phyloP scores from a whole-genome alignment of 30 jellyfish, hydroid and myxozoan species.

The Rhopilema esculentum region DNA sequence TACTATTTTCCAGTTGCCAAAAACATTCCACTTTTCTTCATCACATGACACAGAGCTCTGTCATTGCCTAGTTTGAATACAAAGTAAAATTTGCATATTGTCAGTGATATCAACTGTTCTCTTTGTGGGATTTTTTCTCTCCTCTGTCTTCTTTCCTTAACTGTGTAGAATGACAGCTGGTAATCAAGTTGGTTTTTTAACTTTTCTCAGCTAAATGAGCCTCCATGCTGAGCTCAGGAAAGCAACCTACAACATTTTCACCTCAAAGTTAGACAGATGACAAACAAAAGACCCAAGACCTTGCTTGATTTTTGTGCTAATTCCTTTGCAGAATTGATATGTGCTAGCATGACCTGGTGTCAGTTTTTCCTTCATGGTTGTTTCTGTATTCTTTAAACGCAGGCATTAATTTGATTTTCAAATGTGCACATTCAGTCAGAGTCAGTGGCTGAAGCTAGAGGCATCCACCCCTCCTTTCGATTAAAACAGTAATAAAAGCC shows the following conservation, averaged over 20 bases:
- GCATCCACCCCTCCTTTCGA: too few species aligned
- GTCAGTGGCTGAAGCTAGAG: neutral
- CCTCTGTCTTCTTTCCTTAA: constrained; percentile 36
- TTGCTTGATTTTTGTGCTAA: constrained; percentile 3
- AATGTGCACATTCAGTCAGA: neutral
- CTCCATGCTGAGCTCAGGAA: constrained; percentile 49
- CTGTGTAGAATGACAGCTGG: constrained; percentile 54
- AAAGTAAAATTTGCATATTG: neutral
- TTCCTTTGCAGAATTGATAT: neutral
- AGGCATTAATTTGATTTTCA: neutral
- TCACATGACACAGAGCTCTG: neutral
- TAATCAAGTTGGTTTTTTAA: constrained; percentile 26
- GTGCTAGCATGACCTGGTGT: constrained; percentile 17
- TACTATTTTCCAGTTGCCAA: neutral
- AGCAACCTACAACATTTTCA: constrained; percentile 43
- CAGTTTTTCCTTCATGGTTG: neutral
- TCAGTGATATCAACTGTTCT: constrained; percentile 37
- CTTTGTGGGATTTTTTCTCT: constrained; percentile 44
- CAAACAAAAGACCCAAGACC: constrained; percentile 16
- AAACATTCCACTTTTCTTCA: constrained; percentile 1
- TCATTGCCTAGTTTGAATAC: neutral
- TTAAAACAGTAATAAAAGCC: neutral
- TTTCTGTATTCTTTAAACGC: neutral
- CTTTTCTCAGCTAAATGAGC: constrained; percentile 41
- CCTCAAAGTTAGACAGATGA: constrained; percentile 43